Percentiles rank a stretch among this genome's conserved stretches.
Evolutionary conservation across 2,888 invertebrate genomes (phyloP).

Genomic region (Pyrochroa serraticornis): DNA sequence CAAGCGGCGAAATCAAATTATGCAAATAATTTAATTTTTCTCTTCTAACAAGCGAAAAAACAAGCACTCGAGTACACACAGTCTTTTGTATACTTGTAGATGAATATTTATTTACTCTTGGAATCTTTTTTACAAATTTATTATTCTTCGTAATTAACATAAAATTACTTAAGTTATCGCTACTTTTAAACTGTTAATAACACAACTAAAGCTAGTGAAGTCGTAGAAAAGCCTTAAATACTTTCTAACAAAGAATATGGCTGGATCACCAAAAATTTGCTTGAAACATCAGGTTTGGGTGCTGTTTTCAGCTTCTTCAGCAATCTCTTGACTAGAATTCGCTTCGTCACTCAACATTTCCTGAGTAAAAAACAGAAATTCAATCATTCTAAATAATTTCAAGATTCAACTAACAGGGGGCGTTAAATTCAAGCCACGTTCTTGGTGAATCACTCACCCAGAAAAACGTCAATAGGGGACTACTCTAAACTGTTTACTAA

Average conservation of each 20-base stretch:
- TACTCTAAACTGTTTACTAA: too few species aligned
- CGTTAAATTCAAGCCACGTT: too few species aligned
- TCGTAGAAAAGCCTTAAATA: neutral
- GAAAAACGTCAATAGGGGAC: too few species aligned
- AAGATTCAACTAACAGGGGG: neutral
- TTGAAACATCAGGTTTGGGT: neutral
- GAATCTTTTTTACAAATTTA: neutral
- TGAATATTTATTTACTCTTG: too few species aligned
- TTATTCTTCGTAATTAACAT: neutral
- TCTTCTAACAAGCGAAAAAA: too few species aligned
- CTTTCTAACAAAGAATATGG: too few species aligned
- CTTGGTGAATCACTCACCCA: too few species aligned
- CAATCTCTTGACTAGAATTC: constrained; percentile 54
- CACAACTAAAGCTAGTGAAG: constrained; percentile 6
- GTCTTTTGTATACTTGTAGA: too few species aligned
- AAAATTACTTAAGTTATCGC: too few species aligned
- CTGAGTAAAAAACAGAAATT: constrained; percentile 50
- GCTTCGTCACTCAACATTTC: constrained; percentile 69
- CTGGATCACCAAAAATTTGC: neutral
- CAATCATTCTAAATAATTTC: neutral
- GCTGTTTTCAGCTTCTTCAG: constrained; percentile 33
- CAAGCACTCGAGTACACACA: too few species aligned
- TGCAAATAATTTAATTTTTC: too few species aligned
- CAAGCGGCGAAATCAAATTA: too few species aligned
- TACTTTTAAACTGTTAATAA: constrained; percentile 3